Evolutionary conservation across 2,888 invertebrate genomes (phyloP).

Genomic region (Alloscopus bannaensis): DNA sequence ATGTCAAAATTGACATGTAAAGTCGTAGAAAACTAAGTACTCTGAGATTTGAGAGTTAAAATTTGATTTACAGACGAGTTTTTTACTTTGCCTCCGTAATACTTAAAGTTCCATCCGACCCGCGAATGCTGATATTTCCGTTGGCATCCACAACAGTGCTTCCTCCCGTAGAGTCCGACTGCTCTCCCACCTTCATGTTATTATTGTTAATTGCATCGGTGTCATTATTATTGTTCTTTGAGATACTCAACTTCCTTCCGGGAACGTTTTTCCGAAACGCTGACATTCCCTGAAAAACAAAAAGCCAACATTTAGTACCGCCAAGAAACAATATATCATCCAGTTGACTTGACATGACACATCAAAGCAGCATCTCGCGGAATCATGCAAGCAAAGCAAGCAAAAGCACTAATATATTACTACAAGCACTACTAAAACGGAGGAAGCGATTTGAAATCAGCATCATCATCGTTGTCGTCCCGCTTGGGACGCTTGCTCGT

Average conservation of each 20-base stretch:
- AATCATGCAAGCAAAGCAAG: no score
- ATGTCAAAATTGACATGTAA: constrained; percentile 38
- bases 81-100: constrained; percentile 72
- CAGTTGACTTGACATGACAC: no score
- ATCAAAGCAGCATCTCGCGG: no score
- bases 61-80: constrained; percentile 47
- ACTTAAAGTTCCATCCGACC: constrained; percentile 73
- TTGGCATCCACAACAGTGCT: constrained; percentile 70
- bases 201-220: constrained; percentile 68
- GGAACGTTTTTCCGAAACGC: constrained; percentile 73
- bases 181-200: constrained; percentile 68
- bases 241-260: constrained; percentile 72
- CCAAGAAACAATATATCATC: no score
- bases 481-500: no score
- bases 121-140: constrained; percentile 72
- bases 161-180: constrained; percentile 55
- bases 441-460: no score
- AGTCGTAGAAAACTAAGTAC: constrained; percentile 66
- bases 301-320: no score
- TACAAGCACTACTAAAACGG: no score
- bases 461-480: no score
- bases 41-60: constrained; percentile 64
- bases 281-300: constrained; percentile 72
- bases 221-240: constrained; percentile 72
- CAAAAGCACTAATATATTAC: no score